Conservation (phyloP, 35 echinoderm and acorn worm genomes). For the Eucidaris tribuloides region DNA sequence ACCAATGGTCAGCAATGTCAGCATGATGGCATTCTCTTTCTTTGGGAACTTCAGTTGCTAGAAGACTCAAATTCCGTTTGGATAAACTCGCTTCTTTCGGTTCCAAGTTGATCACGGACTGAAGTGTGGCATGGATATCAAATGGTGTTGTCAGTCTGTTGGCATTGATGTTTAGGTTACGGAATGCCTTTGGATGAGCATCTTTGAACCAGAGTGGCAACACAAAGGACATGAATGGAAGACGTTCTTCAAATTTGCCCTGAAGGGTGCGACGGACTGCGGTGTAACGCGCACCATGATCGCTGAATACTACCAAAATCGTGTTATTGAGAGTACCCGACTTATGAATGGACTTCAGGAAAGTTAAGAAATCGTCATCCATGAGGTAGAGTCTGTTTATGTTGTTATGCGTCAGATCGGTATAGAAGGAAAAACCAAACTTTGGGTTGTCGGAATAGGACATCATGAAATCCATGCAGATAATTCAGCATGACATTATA, state of each 20-base stretch:
- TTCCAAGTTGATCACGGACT: slow-evolving; percentile 1
- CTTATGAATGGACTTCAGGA: not conserved
- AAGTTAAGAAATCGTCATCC: slow-evolving; percentile 39
- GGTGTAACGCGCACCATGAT: slow-evolving; percentile 57
- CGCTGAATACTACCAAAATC: slow-evolving; percentile 39
- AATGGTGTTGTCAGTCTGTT: slow-evolving; percentile 50
- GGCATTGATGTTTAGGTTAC: slow-evolving; percentile 32
- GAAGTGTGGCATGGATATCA: slow-evolving; percentile 48
- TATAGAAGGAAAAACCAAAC: slow-evolving; percentile 55
- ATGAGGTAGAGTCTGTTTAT: slow-evolving; percentile 38
- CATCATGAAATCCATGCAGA: slow-evolving; percentile 39
- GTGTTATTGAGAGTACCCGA: slow-evolving; percentile 40
- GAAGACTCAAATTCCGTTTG: not conserved
- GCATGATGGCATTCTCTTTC: slow-evolving; percentile 39
- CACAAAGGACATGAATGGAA: slow-evolving; percentile 52
- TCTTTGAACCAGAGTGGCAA: slow-evolving; percentile 25
- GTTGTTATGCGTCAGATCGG: slow-evolving; percentile 45
- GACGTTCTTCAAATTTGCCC: slow-evolving; percentile 62
- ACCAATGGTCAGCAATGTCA: slow-evolving; percentile 51
- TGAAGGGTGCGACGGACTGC: slow-evolving; percentile 41
- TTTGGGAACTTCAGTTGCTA: slow-evolving; percentile 42
- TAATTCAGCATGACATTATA: slow-evolving; percentile 55
- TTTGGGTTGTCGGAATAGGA: slow-evolving; percentile 30
- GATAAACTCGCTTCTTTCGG: not conserved
- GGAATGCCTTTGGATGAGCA: not conserved